Conservation (phyloP, 1,140 invertebrate species). For the Pseudoatta argentina region DNA sequence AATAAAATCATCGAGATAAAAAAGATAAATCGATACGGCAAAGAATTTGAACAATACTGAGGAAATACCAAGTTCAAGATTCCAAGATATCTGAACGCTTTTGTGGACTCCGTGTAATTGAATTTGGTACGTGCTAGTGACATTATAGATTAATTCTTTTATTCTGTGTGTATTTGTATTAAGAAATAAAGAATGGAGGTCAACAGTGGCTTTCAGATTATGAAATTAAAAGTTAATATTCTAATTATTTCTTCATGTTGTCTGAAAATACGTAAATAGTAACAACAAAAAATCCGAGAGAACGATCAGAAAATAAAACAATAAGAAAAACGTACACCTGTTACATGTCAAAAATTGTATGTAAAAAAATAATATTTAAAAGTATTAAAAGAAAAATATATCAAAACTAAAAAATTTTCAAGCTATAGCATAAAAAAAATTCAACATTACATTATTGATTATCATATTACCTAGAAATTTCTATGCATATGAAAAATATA, state of each 20-base stretch:
- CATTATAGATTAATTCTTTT: conserved; percentile 56
- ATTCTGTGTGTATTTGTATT: conserved; percentile 12
- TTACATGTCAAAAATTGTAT: conserved; percentile 4
- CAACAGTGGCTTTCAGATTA: neutral
- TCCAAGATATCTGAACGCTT: conserved; percentile 20
- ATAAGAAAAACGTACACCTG: neutral
- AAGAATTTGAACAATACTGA: conserved; percentile 1
- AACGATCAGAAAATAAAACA: neutral
- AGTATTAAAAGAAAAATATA: neutral
- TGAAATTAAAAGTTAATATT: neutral
- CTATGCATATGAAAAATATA: conserved; percentile 1
- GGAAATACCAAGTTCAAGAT: conserved; percentile 31
- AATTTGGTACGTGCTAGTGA: conserved; percentile 48
- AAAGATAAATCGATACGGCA: neutral
- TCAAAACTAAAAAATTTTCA: neutral
- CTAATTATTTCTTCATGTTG: conserved; percentile 13
- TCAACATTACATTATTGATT: neutral
- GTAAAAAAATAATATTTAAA: conserved; percentile 11
- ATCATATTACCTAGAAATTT: neutral
- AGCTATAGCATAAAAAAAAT: neutral
- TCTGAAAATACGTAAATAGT: neutral
- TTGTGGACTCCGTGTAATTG: conserved; percentile 35
- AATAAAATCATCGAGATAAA: neutral
- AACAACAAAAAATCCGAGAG: neutral
- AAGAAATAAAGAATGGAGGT: conserved; percentile 14